These are phyloP conservation scores for Chromis chromis DNA, from an alignment of 2,797 vertebrate species.

Conservation along the genomic window DNA sequence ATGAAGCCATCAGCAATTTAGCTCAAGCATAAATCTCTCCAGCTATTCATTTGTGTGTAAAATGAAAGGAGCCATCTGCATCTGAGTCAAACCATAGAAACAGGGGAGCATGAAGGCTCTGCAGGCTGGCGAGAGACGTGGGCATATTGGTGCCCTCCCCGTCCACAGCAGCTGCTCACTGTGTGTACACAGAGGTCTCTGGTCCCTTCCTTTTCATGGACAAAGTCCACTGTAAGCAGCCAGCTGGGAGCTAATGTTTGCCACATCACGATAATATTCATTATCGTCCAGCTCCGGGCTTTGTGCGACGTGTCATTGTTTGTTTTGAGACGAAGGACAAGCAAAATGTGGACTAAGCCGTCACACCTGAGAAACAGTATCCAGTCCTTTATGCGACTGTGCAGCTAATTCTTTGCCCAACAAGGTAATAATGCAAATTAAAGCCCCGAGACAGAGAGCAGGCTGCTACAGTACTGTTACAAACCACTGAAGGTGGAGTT, in stretches of 20 bases:
- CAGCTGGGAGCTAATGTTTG: constrained; percentile 9
- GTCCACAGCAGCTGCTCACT: constrained; percentile 59
- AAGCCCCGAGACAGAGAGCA: not conserved
- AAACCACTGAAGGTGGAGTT: not conserved
- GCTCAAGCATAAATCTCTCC: constrained; percentile 47
- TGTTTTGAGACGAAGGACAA: not conserved
- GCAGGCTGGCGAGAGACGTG: constrained; percentile 29
- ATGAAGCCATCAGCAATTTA: constrained; percentile 63
- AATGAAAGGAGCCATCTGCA: constrained; percentile 66
- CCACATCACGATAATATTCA: not conserved
- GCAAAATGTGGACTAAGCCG: not conserved
- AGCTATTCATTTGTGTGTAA: constrained; percentile 60
- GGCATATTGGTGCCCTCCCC: constrained; percentile 34
- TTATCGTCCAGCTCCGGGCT: not conserved
- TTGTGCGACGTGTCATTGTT: not conserved
- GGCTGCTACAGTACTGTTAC: not conserved
- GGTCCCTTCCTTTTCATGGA: constrained; percentile 13
- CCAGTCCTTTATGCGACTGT: not conserved
- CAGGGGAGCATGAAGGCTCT: constrained; percentile 35
- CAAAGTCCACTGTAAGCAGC: constrained; percentile 24
- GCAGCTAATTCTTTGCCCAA: not conserved
- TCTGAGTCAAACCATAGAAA: constrained; percentile 56
- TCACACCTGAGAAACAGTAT: not conserved
- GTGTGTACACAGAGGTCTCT: constrained; percentile 30
- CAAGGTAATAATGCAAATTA: not conserved